phyloP scores from a whole-genome alignment of 1,140 invertebrate species.

The Sinella curviseta region DNA sequence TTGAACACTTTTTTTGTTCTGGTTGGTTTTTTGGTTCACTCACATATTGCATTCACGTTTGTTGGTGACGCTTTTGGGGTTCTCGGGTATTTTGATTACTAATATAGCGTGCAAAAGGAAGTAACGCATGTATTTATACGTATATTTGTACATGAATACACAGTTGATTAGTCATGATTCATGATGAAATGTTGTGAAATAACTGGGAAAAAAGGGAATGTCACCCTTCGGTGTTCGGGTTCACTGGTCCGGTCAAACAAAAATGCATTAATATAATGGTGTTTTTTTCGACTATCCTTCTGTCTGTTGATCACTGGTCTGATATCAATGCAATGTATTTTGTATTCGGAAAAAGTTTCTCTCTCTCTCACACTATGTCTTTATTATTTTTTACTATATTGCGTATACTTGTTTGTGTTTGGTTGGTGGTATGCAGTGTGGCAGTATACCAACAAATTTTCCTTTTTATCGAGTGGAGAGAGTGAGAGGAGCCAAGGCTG shows the following conservation, averaged over 20 bases:
- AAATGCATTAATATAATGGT: background rate
- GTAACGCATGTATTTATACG: background rate
- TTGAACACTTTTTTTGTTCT: no score
- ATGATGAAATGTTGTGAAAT: slow-evolving; percentile 9
- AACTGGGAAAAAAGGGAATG: slow-evolving; percentile 6
- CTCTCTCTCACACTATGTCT: background rate
- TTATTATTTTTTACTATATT: background rate
- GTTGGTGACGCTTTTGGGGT: background rate
- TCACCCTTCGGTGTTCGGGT: slow-evolving; percentile 10
- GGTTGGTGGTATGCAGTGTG: background rate
- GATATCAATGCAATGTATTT: background rate
- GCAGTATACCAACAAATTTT: background rate
- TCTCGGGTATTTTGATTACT: background rate
- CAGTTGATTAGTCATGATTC: slow-evolving; percentile 7
- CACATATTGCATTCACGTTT: no score
- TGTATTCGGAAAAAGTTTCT: background rate
- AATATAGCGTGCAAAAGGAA: background rate
- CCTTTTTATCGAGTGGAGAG: background rate
- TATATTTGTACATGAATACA: background rate
- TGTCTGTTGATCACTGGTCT: background rate
- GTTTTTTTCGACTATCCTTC: background rate
- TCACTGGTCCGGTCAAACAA: background rate
- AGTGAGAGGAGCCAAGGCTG: background rate
- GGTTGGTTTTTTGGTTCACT: no score
- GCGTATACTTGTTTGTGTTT: background rate